Evolutionary conservation across 2,113 vertebrate genomes (phyloP).

Genomic region (Gallinago media): DNA sequence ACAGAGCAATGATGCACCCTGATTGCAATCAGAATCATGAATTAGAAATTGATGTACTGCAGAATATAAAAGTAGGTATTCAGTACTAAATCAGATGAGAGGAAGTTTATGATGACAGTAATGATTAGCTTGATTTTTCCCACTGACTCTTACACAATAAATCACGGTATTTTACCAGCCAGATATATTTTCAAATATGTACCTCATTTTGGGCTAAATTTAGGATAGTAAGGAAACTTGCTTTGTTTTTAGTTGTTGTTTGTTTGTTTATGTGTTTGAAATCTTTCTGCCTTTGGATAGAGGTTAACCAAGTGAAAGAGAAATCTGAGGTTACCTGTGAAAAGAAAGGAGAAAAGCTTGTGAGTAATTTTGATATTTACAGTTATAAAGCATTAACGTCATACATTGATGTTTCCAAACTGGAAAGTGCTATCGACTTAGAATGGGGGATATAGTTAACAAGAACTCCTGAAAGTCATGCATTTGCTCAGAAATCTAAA

Average conservation of each 20-base stretch:
- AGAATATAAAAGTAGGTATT: constrained; percentile 29
- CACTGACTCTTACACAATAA: neutral
- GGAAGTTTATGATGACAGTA: neutral
- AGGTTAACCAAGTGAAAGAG: neutral
- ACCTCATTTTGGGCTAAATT: neutral
- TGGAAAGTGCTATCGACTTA: neutral
- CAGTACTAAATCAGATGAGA: neutral
- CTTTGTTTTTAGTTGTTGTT: neutral
- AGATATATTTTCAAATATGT: neutral
- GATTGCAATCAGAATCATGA: constrained; percentile 66
- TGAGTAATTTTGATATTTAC: neutral
- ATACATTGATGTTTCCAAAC: neutral
- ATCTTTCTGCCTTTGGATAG: neutral
- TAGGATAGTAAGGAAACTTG: neutral
- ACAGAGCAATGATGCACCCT: neutral
- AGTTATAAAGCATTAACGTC: neutral
- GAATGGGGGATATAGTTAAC: neutral
- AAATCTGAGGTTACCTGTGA: neutral
- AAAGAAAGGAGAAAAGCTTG: neutral
- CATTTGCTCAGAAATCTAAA: neutral
- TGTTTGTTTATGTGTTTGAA: neutral
- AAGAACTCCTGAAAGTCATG: neutral
- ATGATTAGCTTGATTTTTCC: constrained; percentile 24
- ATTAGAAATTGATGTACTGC: constrained; percentile 11
- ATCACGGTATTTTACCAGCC: neutral